Percentiles rank a stretch among this genome's conserved stretches.
Evolutionary conservation across 2,797 vertebrate species (phyloP).

Genomic region (Pipistrellus nathusii): DNA sequence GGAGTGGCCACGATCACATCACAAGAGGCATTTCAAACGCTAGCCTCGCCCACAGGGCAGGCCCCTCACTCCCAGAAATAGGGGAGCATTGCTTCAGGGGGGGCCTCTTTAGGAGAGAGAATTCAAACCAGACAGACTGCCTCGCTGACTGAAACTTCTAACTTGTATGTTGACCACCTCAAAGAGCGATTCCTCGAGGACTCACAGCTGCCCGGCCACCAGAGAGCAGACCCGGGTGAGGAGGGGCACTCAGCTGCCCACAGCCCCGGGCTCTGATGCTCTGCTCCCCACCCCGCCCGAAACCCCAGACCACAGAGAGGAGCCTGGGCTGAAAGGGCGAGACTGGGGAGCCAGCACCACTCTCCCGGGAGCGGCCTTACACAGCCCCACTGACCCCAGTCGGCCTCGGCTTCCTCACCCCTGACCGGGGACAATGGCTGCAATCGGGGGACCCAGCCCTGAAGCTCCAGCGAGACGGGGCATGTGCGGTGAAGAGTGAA

Average conservation of each 20-base stretch:
- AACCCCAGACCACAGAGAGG: background rate
- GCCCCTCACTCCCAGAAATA: background rate
- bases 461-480: background rate
- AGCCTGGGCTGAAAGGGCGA: background rate
- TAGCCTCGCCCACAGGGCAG: too few relatives aligned
- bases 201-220: background rate
- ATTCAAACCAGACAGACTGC: background rate
- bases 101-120: background rate
- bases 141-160: background rate
- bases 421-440: background rate
- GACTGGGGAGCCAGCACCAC: background rate
- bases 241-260: too few relatives aligned
- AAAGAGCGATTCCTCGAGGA: background rate
- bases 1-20: background rate
- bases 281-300: accelerated
- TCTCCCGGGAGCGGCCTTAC: background rate
- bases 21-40: background rate
- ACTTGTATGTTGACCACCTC: background rate
- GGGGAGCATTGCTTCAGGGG: background rate
- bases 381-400: accelerated
- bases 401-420: background rate
- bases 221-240: accelerated
- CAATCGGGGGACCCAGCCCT: background rate
- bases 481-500: background rate
- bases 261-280: accelerated